Conservation (phyloP, 1,140 invertebrate genomes). For the Mizuhopecten yessoensis region DNA sequence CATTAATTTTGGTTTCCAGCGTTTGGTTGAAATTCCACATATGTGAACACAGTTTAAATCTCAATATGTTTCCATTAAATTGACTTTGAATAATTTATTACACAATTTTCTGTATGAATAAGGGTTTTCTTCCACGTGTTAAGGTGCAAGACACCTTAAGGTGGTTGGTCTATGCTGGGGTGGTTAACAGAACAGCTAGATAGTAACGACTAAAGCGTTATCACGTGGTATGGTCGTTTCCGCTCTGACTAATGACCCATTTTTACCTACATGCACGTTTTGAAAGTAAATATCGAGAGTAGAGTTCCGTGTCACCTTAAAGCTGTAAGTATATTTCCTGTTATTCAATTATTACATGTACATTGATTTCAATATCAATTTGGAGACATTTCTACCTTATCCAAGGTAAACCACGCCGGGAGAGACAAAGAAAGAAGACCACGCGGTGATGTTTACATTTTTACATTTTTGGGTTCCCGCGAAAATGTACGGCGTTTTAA, state of each 20-base stretch:
- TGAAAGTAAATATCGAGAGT: not conserved
- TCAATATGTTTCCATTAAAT: too few relatives aligned
- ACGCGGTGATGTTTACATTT: conserved; percentile 37
- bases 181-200: not conserved
- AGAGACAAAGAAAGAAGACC: not conserved
- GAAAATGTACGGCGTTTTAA: not conserved
- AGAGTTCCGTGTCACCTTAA: not conserved
- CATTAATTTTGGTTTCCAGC: too few relatives aligned
- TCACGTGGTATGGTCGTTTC: not conserved
- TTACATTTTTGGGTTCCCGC: conserved; percentile 35
- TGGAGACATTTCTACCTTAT: not conserved
- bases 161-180: not conserved
- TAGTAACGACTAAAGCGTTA: conserved; percentile 33
- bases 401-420: not conserved
- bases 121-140: too few relatives aligned
- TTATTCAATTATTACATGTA: not conserved
- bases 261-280: conserved; percentile 27
- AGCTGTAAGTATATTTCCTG: not conserved
- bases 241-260: conserved; percentile 29
- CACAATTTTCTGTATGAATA: too few relatives aligned
- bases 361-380: not conserved
- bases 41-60: too few relatives aligned
- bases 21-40: too few relatives aligned
- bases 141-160: too few relatives aligned
- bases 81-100: too few relatives aligned